A percentile compares a stretch with the other conserved stretches of the same genome.
These are phyloP conservation scores for Dexiosoma caninum DNA, from an alignment of 2,888 invertebrate genomes.

Conservation along the genomic window DNA sequence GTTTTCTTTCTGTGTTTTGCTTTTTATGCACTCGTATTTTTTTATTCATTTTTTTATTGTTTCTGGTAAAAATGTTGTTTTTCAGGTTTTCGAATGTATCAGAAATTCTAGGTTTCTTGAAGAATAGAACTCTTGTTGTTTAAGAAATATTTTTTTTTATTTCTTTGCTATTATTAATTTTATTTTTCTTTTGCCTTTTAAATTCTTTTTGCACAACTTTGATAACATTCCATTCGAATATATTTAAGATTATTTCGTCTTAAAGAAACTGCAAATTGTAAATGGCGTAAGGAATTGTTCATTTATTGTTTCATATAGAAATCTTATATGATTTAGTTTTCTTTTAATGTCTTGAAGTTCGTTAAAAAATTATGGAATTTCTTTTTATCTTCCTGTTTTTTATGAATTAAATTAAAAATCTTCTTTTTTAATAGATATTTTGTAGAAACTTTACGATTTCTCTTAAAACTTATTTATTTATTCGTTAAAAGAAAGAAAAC, in stretches of 20 bases:
- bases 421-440: neutral
- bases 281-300: slow-evolving; percentile 42
- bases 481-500: slow-evolving; percentile 26
- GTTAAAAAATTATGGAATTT: slow-evolving; percentile 32
- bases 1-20: slow-evolving; percentile 34
- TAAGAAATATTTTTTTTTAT: slow-evolving; percentile 42
- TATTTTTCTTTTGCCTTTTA: slow-evolving; percentile 24
- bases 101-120: slow-evolving; percentile 67
- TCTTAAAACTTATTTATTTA: slow-evolving; percentile 50
- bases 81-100: slow-evolving; percentile 70
- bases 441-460: slow-evolving; percentile 56
- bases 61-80: slow-evolving; percentile 71
- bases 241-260: slow-evolving; percentile 45
- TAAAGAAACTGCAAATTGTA: slow-evolving; percentile 43
- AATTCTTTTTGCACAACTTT: slow-evolving; percentile 31
- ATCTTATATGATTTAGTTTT: neutral
- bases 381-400: slow-evolving; percentile 26
- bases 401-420: neutral
- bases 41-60: neutral
- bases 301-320: neutral
- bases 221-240: slow-evolving; percentile 50
- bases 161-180: neutral
- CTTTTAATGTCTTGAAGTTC: slow-evolving; percentile 1
- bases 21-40: slow-evolving; percentile 55
- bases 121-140: slow-evolving; percentile 62